phyloP scores from a whole-genome alignment of 2,797 vertebrate genomes.

The Erpetoichthys calabaricus region DNA sequence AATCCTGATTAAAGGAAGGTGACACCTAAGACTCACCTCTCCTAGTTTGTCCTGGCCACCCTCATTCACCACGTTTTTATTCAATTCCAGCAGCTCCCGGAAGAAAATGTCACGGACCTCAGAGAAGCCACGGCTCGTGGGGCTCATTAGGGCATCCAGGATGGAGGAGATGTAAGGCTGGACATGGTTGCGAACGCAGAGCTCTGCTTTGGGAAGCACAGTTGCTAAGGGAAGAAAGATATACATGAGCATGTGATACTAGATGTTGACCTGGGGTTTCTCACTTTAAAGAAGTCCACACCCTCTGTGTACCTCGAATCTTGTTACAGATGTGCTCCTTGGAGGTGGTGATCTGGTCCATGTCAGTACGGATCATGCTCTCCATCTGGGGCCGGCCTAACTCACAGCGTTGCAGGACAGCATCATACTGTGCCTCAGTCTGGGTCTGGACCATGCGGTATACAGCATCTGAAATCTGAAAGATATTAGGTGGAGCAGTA shows the following conservation, averaged over 20 bases:
- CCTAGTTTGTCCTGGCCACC: conserved; percentile 61
- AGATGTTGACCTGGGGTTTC: too few species aligned
- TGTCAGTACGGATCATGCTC: conserved; percentile 71
- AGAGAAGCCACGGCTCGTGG: conserved; percentile 80
- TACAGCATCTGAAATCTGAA: conserved; percentile 75
- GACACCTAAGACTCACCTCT: conserved; percentile 51
- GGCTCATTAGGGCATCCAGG: conserved; percentile 89
- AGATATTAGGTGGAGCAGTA: neutral
- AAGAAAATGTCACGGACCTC: conserved; percentile 84
- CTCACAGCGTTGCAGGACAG: conserved; percentile 45
- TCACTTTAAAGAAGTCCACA: too few species aligned
- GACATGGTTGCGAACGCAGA: conserved; percentile 65
- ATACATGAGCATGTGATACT: neutral
- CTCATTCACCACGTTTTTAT: conserved; percentile 74
- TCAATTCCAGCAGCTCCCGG: conserved; percentile 80
- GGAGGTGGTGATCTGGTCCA: conserved; percentile 90
- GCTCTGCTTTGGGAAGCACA: conserved; percentile 69
- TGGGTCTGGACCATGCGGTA: conserved; percentile 72
- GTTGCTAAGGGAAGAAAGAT: conserved; percentile 40
- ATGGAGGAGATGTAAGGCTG: conserved; percentile 89
- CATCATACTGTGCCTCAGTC: conserved; percentile 45
- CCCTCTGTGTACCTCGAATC: conserved; percentile 57
- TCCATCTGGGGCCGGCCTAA: conserved; percentile 54
- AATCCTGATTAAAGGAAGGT: too few species aligned
- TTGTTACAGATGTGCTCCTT: conserved; percentile 85